Evolutionary conservation across 2,888 invertebrate species (phyloP), one percentile per base, ranked within the genome.

Genomic region (Tetramorium bicarinatum): DNA sequence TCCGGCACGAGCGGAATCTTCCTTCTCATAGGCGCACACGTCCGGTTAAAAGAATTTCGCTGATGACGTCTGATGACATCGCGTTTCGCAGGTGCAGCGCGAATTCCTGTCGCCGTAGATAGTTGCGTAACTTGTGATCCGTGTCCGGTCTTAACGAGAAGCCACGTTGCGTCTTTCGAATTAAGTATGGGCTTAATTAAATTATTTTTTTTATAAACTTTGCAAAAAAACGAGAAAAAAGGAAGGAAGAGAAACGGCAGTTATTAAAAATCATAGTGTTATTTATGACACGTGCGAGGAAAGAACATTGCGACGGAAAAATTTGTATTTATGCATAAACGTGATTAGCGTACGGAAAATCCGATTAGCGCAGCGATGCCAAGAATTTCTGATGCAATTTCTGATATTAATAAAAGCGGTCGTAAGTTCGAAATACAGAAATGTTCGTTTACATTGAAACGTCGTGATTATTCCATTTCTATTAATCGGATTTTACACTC

Each of bases 11-110:
- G 38, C 34, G 79, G 59, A 74, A 59, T 80, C 74, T 47, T 66
- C 74, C 74, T 81, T 44, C 52, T 18, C 44, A 49, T 25, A 47
- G 34, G 18, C 44, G 44, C 54, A 34, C 29, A 72, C 69, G 69
- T 56, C 44, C 56, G 47, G 6, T 18, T 21, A 25, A 64, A 82
- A 76, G 76, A 82, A 82, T 82, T 82, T 77, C 38, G 82, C 82
- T 82, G 82, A 82, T 71, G 49, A 61, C 71, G 61, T 69, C 25
- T 49, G 61, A 69, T 75, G 41, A 56, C 66, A 64, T 77, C 77
- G 77, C 77, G 25, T 82, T 82, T 76, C 49, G 59, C 79, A 72
- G 72, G 79, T 79, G 72, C 72, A 47, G 38, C 79, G 79, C 59
- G 18, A 80, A 80, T 80, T 72, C 47, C 56, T 56, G 71, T 2